Base-by-base conservation (phyloP, 2,113 vertebrate species). In the Nannospalax galili region DNA sequence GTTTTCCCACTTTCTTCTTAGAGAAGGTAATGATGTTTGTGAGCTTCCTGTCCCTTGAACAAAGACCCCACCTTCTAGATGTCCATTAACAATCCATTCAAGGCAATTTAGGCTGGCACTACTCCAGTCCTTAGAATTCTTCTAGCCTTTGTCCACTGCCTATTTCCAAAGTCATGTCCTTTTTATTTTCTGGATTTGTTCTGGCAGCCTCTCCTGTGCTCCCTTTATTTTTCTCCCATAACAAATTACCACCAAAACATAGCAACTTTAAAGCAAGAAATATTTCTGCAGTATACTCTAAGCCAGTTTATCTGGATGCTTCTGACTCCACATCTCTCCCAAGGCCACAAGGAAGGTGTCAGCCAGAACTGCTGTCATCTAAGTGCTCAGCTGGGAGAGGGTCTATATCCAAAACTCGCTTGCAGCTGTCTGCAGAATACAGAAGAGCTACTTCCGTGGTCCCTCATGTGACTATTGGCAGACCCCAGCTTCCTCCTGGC, bases 401-500 rank as follows among this genome's bases (percentile, higher is more conserved):
- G 52, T 70, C 62, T 35, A 37, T 65, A 2, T 90, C 77, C 85
- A 77, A n/a, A 1, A 82, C 69, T 64, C n/a, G 9, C 60, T 84
- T 30, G 3, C 62, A 96, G 88, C 69, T 97, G 78, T 82, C 84
- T 35, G 60, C 94, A 82, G 88, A 80, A 78, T 74, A 48, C 32
- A 9, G 74, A 69, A 81, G 40, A 48, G 62, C 70, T 52, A 84
- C 78, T 74, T 84, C 52, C 90, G 56, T 14, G 37, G 32, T 91
- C 92, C 82, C 56, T 92, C 77, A 12, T 85, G 80, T 80, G 70
- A 73, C 93, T 93, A 20, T 69, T 95, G 70, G 95, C 92, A 75
- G 42, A 40, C 74, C 19, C 45, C 42, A 56, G 78, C 26, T 64
- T 26, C 93, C 84, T 37, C 10, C 65, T 74, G 72, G 87, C 88